Evolutionary conservation across 2,888 invertebrate genomes (phyloP).

Genomic region (Agrotis ipsilon): DNA sequence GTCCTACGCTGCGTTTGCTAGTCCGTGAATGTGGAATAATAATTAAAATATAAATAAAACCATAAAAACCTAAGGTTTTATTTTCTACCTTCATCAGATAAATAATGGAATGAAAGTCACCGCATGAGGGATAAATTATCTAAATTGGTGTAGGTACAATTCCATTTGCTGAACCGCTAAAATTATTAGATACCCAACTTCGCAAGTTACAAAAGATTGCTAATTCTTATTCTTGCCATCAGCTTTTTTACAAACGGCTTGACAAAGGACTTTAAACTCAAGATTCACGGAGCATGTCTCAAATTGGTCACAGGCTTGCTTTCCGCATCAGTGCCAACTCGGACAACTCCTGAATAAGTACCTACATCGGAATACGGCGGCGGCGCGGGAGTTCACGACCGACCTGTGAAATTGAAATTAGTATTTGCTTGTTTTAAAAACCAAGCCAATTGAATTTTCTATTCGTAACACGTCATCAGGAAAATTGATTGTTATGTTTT

Average conservation of each 20-base stretch:
- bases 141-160: too few relatives aligned
- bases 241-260: slow-evolving; percentile 1
- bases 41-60: too few relatives aligned
- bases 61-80: too few relatives aligned
- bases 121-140: too few relatives aligned
- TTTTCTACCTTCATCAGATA: too few relatives aligned
- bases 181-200: not conserved
- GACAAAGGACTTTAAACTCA: slow-evolving; percentile 46
- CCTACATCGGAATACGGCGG: slow-evolving; percentile 52
- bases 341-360: slow-evolving; percentile 64
- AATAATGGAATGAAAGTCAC: too few relatives aligned
- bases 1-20: too few relatives aligned
- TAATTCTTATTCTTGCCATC: slow-evolving; percentile 13
- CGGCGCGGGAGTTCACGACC: slow-evolving; percentile 68
- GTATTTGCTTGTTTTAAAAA: slow-evolving; percentile 62
- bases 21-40: too few relatives aligned
- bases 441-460: slow-evolving; percentile 31
- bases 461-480: not conserved
- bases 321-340: slow-evolving; percentile 68
- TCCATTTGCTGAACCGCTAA: too few relatives aligned
- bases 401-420: slow-evolving; percentile 68
- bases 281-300: slow-evolving; percentile 66
- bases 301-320: slow-evolving; percentile 70
- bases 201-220: not conserved
- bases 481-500: not conserved